These are phyloP conservation scores for Rhinoraja longicauda DNA, from an alignment of 2,797 vertebrate genomes.

Conservation along the genomic window DNA sequence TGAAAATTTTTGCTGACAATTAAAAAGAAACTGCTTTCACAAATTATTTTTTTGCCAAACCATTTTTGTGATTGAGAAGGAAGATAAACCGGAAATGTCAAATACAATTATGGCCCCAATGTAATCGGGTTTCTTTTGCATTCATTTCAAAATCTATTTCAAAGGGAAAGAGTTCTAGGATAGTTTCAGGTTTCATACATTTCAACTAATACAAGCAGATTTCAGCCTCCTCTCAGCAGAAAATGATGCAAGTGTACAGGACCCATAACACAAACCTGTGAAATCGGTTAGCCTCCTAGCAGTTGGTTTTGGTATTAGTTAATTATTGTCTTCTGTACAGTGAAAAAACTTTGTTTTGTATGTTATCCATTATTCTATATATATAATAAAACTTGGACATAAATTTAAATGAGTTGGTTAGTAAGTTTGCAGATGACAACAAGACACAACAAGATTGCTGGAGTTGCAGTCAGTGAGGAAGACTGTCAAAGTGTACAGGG, in stretches of 20 bases:
- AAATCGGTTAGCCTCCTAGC: not conserved
- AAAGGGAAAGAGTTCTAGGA: not conserved
- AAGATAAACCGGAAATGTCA: not conserved
- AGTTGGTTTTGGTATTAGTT: not conserved
- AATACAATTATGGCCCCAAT: not conserved
- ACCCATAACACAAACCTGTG: too few relatives aligned
- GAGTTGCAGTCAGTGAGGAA: too few relatives aligned
- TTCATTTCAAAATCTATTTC: not conserved
- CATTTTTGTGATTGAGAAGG: not conserved
- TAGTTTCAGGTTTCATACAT: not conserved
- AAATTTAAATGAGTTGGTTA: too few relatives aligned
- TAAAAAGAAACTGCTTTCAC: not conserved
- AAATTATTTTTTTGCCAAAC: not conserved
- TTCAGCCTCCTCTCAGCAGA: not conserved
- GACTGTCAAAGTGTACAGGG: too few relatives aligned
- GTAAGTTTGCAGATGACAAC: too few relatives aligned
- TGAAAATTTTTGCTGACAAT: not conserved
- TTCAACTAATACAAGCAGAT: not conserved
- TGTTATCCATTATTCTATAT: too few relatives aligned
- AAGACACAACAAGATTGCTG: too few relatives aligned
- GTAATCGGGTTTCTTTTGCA: not conserved
- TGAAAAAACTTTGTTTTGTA: too few relatives aligned
- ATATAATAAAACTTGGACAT: too few relatives aligned
- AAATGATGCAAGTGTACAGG: not conserved
- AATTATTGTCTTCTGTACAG: too few relatives aligned